Conservation (phyloP, 1,140 invertebrate genomes). For the Drosophila lacteicornis region DNA sequence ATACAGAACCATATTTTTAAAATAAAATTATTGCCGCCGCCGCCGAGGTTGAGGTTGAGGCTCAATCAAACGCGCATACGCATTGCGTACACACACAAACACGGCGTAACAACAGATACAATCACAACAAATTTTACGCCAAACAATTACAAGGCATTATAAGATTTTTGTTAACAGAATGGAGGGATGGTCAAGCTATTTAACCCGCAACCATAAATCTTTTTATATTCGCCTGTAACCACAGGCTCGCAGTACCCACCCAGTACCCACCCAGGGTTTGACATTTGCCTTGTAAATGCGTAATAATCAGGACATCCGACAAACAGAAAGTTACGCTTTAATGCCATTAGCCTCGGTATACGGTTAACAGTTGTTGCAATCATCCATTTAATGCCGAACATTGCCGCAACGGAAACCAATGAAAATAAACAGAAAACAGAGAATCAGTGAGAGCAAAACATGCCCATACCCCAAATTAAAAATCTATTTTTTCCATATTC, state of each 20-base stretch:
- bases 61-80: conserved; percentile 59
- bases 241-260: conserved; percentile 39
- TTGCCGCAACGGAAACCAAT: conserved; percentile 57
- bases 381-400: conserved; percentile 62
- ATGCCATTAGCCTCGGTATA: conserved; percentile 66
- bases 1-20: conserved; percentile 52
- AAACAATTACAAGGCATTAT: conserved; percentile 75
- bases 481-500: conserved; percentile 19
- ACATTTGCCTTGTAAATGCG: conserved; percentile 75
- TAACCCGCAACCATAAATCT: conserved; percentile 69
- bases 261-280: conserved; percentile 49
- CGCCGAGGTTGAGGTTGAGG: conserved; percentile 43
- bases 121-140: conserved; percentile 81
- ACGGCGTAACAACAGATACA: conserved; percentile 67
- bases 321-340: conserved; percentile 71
- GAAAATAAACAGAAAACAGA: conserved; percentile 59
- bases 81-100: conserved; percentile 48
- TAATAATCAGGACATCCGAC: conserved; percentile 79
- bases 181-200: conserved; percentile 59
- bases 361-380: conserved; percentile 79
- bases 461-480: conserved; percentile 15
- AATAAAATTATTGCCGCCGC: conserved; percentile 67
- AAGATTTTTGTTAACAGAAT: conserved; percentile 43
- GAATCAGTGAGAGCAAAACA: conserved; percentile 29
- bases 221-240: conserved; percentile 62